Evolutionary conservation across 2,113 vertebrate species (phyloP), one percentile per base, ranked within the genome.

Genomic region (Arothron firmamentum): DNA sequence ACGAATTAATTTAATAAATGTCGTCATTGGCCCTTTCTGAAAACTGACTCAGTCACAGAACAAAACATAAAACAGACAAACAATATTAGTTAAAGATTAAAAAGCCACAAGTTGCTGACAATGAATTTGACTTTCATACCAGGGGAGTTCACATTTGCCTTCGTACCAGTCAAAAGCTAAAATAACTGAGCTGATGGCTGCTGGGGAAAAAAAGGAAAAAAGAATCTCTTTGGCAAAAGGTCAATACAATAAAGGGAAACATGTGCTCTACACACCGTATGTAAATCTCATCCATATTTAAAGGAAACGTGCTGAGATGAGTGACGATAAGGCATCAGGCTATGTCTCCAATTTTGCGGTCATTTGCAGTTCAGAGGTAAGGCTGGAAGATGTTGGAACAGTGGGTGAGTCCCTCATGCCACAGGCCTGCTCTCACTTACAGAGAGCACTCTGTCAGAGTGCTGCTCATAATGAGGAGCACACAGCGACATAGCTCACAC

Each of bases 391-490:
- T 78, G 58, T 65, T 56, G 64, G 66, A 82, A 72, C 74, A 65
- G 68, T 57, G 58, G 75, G 72, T 59, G 64, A 61, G 62, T 79
- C 67, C 65, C 73, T 77, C 75, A 16, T 67, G 75, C 82, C 85
- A 81, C 59, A 71, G 80, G 78, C 79, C 64, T 57, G 58, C 73
- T 78, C 70, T 82, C 63, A 77, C 72, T 84, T 84, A 77, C 78
- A 82, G 78, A 79, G 74, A 58, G 25, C 59, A 68, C 67, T 82
- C 81, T 79, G 77, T 87, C 80, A 78, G 65, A 72, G 59, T 63
- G 82, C 59, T 76, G 79, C 80, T 67, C 21, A 73, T 90, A 90
- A 91, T 90, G 90, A 90, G 89, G 74, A 78, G 67, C 79, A 84
- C 80, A 67, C 79, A 70, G 70, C 21, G 52, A 78, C 77, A 76